These are phyloP conservation scores for Cephus sareptanus DNA, from an alignment of 2,888 invertebrate species.

Conservation along the genomic window DNA sequence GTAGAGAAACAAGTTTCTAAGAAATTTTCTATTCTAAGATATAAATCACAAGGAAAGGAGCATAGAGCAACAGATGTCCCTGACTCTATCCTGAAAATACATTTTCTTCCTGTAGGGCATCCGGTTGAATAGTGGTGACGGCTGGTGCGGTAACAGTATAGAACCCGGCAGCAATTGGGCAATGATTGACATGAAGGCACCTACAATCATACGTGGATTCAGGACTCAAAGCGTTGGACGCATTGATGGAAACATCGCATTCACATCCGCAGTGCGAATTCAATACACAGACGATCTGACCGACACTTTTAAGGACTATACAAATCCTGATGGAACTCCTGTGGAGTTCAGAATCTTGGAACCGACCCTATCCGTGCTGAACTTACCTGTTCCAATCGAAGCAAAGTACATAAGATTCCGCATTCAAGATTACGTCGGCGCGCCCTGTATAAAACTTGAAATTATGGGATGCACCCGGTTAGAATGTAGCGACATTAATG, in stretches of 20 bases:
- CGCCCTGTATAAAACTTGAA: slow-evolving; percentile 90
- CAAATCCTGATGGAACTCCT: slow-evolving; percentile 92
- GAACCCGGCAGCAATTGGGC: slow-evolving; percentile 93
- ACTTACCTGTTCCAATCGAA: slow-evolving; percentile 91
- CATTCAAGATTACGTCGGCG: slow-evolving; percentile 85
- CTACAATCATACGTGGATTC: slow-evolving; percentile 89
- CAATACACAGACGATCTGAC: slow-evolving; percentile 88
- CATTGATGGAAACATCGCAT: slow-evolving; percentile 85
- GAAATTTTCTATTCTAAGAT: background rate
- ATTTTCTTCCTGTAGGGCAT: slow-evolving; percentile 72
- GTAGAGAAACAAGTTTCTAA: slow-evolving; percentile 39
- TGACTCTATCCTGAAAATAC: too few relatives aligned
- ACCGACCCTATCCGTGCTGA: slow-evolving; percentile 90
- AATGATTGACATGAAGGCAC: slow-evolving; percentile 86
- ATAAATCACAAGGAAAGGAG: too few relatives aligned
- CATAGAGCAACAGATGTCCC: too few relatives aligned
- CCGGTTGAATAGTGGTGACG: slow-evolving; percentile 83
- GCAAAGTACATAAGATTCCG: slow-evolving; percentile 88
- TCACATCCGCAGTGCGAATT: slow-evolving; percentile 89
- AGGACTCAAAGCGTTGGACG: slow-evolving; percentile 89
- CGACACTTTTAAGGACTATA: slow-evolving; percentile 90
- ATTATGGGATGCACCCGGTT: slow-evolving; percentile 92
- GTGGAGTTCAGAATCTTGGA: slow-evolving; percentile 92
- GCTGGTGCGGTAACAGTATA: slow-evolving; percentile 90
- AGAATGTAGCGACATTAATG: slow-evolving; percentile 90